phyloP scores from a whole-genome alignment of 2,113 vertebrate species.

The Caranx ignobilis region DNA sequence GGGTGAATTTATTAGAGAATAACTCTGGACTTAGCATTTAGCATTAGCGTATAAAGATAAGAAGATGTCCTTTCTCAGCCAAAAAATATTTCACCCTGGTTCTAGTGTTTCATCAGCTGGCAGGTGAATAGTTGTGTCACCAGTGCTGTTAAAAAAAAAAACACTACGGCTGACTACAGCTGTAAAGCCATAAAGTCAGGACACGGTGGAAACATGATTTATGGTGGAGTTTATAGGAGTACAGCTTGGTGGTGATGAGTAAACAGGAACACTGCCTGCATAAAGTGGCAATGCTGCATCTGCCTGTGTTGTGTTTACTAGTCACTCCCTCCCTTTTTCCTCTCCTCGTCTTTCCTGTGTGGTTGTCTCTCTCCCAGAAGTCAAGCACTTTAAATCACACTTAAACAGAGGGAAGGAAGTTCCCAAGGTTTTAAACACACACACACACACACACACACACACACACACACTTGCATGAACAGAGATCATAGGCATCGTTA shows the following conservation, averaged over 20 bases:
- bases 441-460: slow-evolving; percentile 15
- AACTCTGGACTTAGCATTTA: too few relatives aligned
- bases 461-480: slow-evolving; percentile 2
- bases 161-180: not conserved
- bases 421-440: slow-evolving; percentile 50
- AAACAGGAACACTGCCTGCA: not conserved
- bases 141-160: not conserved
- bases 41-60: too few relatives aligned
- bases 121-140: not conserved
- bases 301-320: not conserved
- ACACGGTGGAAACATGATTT: not conserved
- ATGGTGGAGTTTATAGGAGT: not conserved
- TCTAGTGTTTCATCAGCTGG: not conserved
- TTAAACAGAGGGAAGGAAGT: slow-evolving; percentile 47
- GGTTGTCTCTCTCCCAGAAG: slow-evolving; percentile 6
- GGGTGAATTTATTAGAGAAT: too few relatives aligned
- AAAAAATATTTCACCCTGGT: not conserved
- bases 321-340: not conserved
- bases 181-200: not conserved
- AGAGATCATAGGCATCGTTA: slow-evolving; percentile 19
- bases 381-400: slow-evolving; percentile 46
- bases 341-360: slow-evolving; percentile 38
- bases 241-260: too few relatives aligned
- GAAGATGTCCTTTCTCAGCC: too few relatives aligned
- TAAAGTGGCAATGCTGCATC: not conserved